A percentile compares a stretch with the other conserved stretches of the same genome.
These are phyloP conservation scores for Aegotheles bennettii DNA, from an alignment of 2,113 vertebrate genomes.

Conservation along the genomic window DNA sequence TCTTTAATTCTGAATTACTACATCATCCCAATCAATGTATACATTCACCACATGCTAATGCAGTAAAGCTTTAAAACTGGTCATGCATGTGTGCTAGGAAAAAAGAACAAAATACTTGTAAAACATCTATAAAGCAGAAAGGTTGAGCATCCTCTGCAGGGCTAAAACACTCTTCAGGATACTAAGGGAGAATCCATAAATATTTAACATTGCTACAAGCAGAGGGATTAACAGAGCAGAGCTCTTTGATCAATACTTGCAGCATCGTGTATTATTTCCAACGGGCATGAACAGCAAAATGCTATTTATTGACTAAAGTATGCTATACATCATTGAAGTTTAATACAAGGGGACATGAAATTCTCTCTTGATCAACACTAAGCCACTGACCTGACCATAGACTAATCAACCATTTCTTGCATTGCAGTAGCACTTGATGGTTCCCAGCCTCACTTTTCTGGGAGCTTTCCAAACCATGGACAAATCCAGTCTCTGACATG, in stretches of 20 bases:
- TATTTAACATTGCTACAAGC: constrained; percentile 35
- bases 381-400: neutral
- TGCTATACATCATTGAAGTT: constrained; percentile 27
- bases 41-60: neutral
- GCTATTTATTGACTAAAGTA: constrained; percentile 35
- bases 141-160: neutral
- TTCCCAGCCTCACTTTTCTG: neutral
- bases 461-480: neutral
- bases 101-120: neutral
- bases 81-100: neutral
- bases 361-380: neutral
- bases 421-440: neutral
- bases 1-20: neutral
- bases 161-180: constrained; percentile 2
- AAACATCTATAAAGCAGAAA: neutral
- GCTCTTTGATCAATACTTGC: constrained; percentile 37
- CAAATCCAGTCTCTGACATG: constrained; percentile 17
- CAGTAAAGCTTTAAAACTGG: neutral
- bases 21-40: neutral
- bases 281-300: neutral
- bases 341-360: constrained; percentile 13
- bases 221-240: constrained; percentile 32
- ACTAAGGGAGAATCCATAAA: constrained; percentile 11
- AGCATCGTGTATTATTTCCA: constrained; percentile 38
- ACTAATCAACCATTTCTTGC: constrained; percentile 9